Evolutionary conservation across 2,113 vertebrate species (phyloP).

Genomic region (Natator depressus): DNA sequence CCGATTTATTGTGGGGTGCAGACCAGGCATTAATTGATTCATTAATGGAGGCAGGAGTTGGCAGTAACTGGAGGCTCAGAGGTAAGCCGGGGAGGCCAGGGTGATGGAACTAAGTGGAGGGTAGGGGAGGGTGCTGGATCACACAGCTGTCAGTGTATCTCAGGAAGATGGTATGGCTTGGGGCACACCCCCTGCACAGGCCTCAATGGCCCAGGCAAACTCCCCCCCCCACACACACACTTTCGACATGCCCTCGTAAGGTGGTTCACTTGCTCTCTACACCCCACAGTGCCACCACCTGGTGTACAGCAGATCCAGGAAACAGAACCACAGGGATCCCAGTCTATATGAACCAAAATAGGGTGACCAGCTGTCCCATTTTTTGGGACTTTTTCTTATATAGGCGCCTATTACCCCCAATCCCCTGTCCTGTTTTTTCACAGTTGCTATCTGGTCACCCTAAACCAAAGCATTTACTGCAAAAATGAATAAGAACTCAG

Average conservation of each 20-base stretch:
- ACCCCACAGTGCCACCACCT: not conserved
- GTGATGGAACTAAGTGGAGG: not conserved
- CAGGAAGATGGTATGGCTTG: not conserved
- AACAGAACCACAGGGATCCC: not conserved
- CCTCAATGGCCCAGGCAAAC: too few species aligned
- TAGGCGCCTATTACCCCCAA: too few species aligned
- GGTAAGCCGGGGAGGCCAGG: not conserved
- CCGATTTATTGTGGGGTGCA: not conserved
- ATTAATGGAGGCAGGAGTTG: not conserved
- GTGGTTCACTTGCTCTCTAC: not conserved
- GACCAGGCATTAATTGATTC: not conserved
- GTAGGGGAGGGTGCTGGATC: fast-evolving
- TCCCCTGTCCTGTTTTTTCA: too few species aligned
- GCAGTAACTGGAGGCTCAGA: not conserved
- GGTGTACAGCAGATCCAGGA: not conserved
- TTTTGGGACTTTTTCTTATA: too few species aligned
- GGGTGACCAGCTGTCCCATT: too few species aligned
- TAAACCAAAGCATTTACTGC: too few species aligned
- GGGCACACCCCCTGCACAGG: not conserved
- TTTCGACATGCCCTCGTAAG: not conserved
- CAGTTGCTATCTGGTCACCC: too few species aligned
- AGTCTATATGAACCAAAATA: too few species aligned
- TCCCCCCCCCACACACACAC: not conserved
- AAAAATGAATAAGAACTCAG: too few species aligned
- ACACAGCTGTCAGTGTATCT: not conserved